A percentile compares a stretch with the other conserved stretches of the same genome.
phyloP scores from a whole-genome alignment of 2,113 vertebrate genomes.

The Tragulus kanchil region DNA sequence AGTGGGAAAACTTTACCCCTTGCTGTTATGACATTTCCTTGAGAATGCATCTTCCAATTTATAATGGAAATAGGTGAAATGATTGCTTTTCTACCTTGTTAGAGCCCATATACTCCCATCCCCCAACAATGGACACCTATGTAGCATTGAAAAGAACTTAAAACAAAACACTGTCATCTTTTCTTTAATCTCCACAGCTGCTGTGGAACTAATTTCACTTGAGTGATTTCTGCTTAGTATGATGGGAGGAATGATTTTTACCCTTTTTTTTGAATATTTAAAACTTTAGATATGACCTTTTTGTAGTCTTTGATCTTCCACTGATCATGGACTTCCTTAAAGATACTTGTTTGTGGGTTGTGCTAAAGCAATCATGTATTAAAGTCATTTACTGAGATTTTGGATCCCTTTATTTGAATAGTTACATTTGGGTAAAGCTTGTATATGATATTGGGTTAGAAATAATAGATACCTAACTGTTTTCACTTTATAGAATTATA shows the following conservation, averaged over 20 bases:
- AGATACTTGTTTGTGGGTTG: constrained; percentile 10
- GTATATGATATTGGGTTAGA: not conserved
- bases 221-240: constrained; percentile 39
- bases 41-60: constrained; percentile 33
- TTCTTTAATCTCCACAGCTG: constrained; percentile 18
- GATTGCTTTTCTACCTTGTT: constrained; percentile 41
- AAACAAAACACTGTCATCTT: not conserved
- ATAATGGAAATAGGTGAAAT: constrained; percentile 2
- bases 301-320: constrained; percentile 50
- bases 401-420: constrained; percentile 21
- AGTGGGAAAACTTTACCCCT: not conserved
- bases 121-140: not conserved
- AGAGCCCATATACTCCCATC: not conserved
- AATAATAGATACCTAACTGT: not conserved
- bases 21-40: not conserved
- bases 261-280: not conserved
- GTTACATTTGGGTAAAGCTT: constrained; percentile 31
- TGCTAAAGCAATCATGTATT: constrained; percentile 11
- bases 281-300: constrained; percentile 34
- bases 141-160: not conserved
- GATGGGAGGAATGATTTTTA: not conserved
- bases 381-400: constrained; percentile 10
- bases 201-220: constrained; percentile 36
- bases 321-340: not conserved
- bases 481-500: constrained; percentile 45